Evolutionary conservation across 2,113 vertebrate species (phyloP).

Genomic region (Poeciliopsis prolifica): DNA sequence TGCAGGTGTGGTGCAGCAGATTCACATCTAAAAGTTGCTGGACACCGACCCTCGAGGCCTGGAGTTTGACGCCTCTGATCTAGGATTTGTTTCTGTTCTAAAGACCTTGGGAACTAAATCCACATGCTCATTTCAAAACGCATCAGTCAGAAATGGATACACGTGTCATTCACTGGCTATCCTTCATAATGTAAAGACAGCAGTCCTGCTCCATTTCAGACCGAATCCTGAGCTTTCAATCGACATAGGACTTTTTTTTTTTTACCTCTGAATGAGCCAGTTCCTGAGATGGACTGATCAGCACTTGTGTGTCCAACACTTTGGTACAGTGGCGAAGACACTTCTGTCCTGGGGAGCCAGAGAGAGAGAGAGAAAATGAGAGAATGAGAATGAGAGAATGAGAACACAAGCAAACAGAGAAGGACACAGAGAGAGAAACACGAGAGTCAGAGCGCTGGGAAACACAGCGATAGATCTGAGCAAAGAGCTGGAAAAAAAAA

Average conservation of each 20-base stretch:
- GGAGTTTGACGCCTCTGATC: too few species aligned
- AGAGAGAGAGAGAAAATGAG: slow-evolving; percentile 1
- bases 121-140: too few species aligned
- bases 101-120: too few species aligned
- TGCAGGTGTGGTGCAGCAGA: too few species aligned
- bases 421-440: slow-evolving; percentile 7
- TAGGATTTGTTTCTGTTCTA: too few species aligned
- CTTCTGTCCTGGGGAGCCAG: slow-evolving; percentile 83
- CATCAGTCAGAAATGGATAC: too few species aligned
- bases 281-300: slow-evolving; percentile 89
- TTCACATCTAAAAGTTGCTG: too few species aligned
- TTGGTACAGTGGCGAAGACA: slow-evolving; percentile 89
- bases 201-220: neutral
- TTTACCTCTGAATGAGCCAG: slow-evolving; percentile 90
- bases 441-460: slow-evolving; percentile 8
- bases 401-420: neutral
- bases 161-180: too few species aligned
- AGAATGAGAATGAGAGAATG: slow-evolving; percentile 16
- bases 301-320: slow-evolving; percentile 88
- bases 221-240: neutral
- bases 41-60: too few species aligned
- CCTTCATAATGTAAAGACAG: too few species aligned
- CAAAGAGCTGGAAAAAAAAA: slow-evolving; percentile 23
- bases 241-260: neutral
- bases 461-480: neutral